phyloP scores from a whole-genome alignment of 2,888 invertebrate genomes.

The Scrobipalpa atriplicella region DNA sequence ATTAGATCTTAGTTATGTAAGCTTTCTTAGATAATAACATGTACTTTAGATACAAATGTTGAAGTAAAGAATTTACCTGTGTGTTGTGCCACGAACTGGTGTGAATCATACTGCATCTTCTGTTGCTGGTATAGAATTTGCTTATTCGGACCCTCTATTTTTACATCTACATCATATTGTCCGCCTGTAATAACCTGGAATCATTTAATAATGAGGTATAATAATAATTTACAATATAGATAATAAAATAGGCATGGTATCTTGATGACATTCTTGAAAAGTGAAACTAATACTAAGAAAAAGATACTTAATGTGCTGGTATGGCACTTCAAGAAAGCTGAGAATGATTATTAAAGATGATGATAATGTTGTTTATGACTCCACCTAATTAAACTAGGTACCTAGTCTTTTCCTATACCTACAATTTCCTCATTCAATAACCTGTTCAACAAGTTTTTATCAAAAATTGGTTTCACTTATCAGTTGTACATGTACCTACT shows the following conservation, averaged over 20 bases:
- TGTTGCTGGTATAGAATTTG: constrained; percentile 95
- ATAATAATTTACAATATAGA: background rate
- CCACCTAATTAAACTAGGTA: background rate
- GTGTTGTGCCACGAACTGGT: constrained; percentile 89
- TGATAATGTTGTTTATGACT: too few species aligned
- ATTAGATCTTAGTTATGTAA: too few species aligned
- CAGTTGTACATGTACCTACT: background rate
- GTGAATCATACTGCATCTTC: constrained; percentile 97
- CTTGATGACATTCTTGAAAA: too few species aligned
- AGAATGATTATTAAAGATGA: too few species aligned
- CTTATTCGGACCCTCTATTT: constrained; percentile 92
- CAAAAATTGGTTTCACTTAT: background rate
- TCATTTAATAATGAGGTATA: background rate
- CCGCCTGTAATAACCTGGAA: constrained; percentile 98
- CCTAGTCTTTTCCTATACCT: background rate
- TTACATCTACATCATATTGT: constrained; percentile 98
- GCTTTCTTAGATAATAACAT: too few species aligned
- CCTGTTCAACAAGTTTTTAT: background rate
- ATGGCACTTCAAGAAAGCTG: too few species aligned
- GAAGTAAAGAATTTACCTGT: constrained; percentile 56
- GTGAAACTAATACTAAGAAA: too few species aligned
- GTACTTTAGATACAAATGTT: background rate
- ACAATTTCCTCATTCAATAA: background rate
- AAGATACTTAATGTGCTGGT: too few species aligned
- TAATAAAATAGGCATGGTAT: too few species aligned